phyloP scores from a whole-genome alignment of 2,888 invertebrate genomes.

The Pollenia angustigena region DNA sequence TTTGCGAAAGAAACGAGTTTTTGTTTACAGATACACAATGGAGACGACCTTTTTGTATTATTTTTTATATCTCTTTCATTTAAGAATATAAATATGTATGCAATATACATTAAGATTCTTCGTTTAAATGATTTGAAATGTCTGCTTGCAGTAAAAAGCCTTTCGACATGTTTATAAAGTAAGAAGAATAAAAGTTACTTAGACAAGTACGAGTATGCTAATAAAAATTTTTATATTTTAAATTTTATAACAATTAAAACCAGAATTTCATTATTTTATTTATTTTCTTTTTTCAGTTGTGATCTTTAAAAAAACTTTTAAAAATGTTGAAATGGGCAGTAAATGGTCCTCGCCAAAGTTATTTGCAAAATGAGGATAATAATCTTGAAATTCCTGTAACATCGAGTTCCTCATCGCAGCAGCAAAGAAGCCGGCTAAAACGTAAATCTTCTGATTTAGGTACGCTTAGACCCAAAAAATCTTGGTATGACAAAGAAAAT shows the following conservation, averaged over 20 bases:
- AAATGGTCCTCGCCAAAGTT: constrained; percentile 80
- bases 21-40: constrained; percentile 24
- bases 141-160: neutral
- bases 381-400: constrained; percentile 10
- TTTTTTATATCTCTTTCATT: constrained; percentile 36
- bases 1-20: constrained; percentile 55
- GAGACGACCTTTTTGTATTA: neutral
- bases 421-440: constrained; percentile 73
- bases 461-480: constrained; percentile 63
- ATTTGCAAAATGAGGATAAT: constrained; percentile 74
- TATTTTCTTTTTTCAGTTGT: neutral
- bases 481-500: constrained; percentile 80
- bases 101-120: neutral
- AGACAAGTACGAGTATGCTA: constrained; percentile 16
- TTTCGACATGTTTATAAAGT: neutral
- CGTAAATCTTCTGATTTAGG: constrained; percentile 77
- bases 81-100: neutral
- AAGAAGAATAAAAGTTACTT: neutral
- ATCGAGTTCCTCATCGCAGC: constrained; percentile 45
- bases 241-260: constrained; percentile 21
- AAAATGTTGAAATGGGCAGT: constrained; percentile 83
- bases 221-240: constrained; percentile 13
- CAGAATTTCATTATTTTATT: constrained; percentile 26
- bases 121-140: neutral
- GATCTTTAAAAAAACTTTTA: no score